Evolutionary conservation across 2,113 vertebrate genomes (phyloP), one percentile per base, ranked within the genome.

Genomic region (Eulacestoma nigropectus): DNA sequence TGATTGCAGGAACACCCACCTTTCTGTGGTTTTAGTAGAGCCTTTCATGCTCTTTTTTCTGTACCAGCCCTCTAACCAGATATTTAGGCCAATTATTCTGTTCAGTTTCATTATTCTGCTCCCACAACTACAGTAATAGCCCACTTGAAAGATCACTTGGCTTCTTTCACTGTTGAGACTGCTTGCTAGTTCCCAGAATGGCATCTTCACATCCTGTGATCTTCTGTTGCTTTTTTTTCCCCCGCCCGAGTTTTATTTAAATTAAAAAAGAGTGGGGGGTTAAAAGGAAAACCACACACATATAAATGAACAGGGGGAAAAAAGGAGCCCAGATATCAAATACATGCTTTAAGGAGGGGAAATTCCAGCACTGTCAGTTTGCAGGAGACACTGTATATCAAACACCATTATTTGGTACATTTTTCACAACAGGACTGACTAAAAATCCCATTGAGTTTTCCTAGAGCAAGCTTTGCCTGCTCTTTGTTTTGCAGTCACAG

Each of bases 81-180:
- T 89, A 95, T 96, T 96, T 95, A 96, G 88, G 95, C 88, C 91
- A 95, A 80, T 96, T 92, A 95, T 94, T 97, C 81, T 95, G 73
- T 96, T 98, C 84, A 83, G 72, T 97, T 96, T 98, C 85, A 95
- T 96, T 97, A 94, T 95, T 95, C 91, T 96, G 92, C 90, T 97
- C 79, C 95, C 53, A 95, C 87, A 92, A 89, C 80, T 93, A 76
- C 82, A 85, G 87, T 95, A 89, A 95, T 89, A 96, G 72, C 89
- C 91, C 88, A 88, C 81, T 96, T 96, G 92, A 96, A 97, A 96
- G 94, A 97, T 96, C 95, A 90, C 75, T 93, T 96, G 87, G 87
- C 83, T 87, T 85, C 42, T 41, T 63, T 91, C 68, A 93, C 82
- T 96, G 87, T 96, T 94, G 91, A 95, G 89, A 84, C 89, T 94